Evolutionary conservation across 2,797 vertebrate species (phyloP).

Genomic region (Notolabrus celidotus): DNA sequence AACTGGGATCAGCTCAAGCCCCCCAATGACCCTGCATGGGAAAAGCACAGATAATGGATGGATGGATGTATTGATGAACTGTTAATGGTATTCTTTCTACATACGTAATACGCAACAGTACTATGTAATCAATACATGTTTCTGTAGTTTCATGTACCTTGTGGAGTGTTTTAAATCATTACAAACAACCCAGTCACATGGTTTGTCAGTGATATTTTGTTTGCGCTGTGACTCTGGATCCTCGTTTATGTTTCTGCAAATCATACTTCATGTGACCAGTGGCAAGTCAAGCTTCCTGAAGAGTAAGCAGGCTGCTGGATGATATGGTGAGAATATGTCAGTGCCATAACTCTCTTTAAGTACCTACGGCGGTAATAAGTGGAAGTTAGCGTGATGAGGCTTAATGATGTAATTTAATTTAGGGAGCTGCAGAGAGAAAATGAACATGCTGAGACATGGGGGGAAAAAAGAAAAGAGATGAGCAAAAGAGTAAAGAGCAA

Average conservation of each 20-base stretch:
- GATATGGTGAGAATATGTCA: slow-evolving; percentile 22
- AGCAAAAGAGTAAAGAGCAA: neutral
- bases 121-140: no score
- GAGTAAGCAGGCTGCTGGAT: slow-evolving; percentile 7
- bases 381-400: slow-evolving; percentile 20
- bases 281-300: neutral
- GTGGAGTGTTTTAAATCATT: no score
- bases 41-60: no score
- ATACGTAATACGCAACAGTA: no score
- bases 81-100: no score
- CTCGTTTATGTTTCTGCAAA: slow-evolving; percentile 20
- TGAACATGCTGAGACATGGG: neutral
- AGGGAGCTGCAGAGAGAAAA: slow-evolving; percentile 5
- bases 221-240: neutral
- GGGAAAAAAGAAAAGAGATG: neutral
- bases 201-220: neutral
- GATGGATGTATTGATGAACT: no score
- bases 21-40: no score
- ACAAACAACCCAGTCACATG: neutral
- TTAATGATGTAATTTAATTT: slow-evolving; percentile 19
- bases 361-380: slow-evolving; percentile 9
- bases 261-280: slow-evolving; percentile 18
- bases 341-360: slow-evolving; percentile 22
- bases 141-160: neutral
- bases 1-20: no score